A percentile compares a stretch with the other conserved stretches of the same genome.
These are phyloP conservation scores for Elysia chlorotica DNA, from an alignment of 1,140 invertebrate species.

Conservation along the genomic window DNA sequence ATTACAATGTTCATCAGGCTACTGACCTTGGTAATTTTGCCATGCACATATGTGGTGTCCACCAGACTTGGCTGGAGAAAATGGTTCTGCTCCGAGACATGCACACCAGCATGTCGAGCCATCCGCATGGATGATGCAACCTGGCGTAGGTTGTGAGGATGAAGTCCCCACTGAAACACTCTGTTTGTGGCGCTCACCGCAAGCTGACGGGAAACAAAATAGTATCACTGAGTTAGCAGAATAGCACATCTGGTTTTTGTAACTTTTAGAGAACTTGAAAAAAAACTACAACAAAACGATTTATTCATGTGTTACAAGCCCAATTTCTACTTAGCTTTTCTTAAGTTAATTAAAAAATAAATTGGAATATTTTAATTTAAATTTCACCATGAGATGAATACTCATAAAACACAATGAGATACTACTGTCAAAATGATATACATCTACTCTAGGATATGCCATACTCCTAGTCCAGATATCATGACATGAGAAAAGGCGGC, in stretches of 20 bases:
- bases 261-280: too few relatives aligned
- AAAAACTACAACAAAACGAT: too few relatives aligned
- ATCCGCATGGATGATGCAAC: conserved; percentile 72
- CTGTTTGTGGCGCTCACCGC: conserved; percentile 72
- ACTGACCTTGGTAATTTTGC: conserved; percentile 51
- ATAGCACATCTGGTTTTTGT: too few relatives aligned
- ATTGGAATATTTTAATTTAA: too few relatives aligned
- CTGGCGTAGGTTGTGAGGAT: conserved; percentile 75
- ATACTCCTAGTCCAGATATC: too few relatives aligned
- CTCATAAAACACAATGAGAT: neutral
- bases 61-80: conserved; percentile 41
- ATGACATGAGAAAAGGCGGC: too few relatives aligned
- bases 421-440: neutral
- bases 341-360: too few relatives aligned
- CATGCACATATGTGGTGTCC: conserved; percentile 47
- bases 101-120: conserved; percentile 53
- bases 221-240: neutral
- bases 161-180: conserved; percentile 79
- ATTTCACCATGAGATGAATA: too few relatives aligned
- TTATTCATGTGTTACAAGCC: too few relatives aligned
- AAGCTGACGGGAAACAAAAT: conserved; percentile 64
- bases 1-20: too few relatives aligned
- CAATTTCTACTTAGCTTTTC: too few relatives aligned
- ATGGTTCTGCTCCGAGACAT: conserved; percentile 28
- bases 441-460: too few relatives aligned